Base-by-base conservation (phyloP, 2,797 vertebrate genomes). In the Harpagifer antarcticus region DNA sequence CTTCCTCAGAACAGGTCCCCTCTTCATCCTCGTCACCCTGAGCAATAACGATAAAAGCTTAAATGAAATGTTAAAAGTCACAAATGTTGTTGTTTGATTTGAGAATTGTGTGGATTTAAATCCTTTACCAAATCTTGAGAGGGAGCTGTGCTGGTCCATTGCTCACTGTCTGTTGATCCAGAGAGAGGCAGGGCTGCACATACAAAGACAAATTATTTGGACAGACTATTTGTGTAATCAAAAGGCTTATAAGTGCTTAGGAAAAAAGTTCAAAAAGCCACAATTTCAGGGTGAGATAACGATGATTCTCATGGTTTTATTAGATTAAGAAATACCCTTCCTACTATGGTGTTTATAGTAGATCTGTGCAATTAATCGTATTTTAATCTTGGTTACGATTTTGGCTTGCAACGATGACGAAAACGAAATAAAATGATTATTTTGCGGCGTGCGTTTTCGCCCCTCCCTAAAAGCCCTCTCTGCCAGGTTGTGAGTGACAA, bases 51-150 rank as follows among this genome's bases (percentile, higher is more conserved):
- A 58, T 12, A 52, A 50, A 10, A 27, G 13, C 43, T 3, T 23
- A 23, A 23, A 23, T 23, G 3, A 23, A 23, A 3, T 8, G 19
- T 72, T 23, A 72, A 49, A 20, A 0, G 4, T 19, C 10, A 40
- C 7, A 31, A 3, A n/a, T 27, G 54, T 31, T 16, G 19, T 13
- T 6, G 3, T 31, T 54, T 53, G 14, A 64, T 11, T 52, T 47
- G 4, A 48, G 9, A 49, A 49, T 69, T 59, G 4, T 43, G 11
- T 42, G 10, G 11, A 17, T 52, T 65, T 2, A 47, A 63, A 64
- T 33, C 9, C 9, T 31, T 68, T 86, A 91, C 90, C 81, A 2
- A 48, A 31, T 85, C 48, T 59, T 68, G 47, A 55, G n/a, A 20
- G 15, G 54, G 2, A 52, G 53, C 60, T 1, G 40, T 44, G 58